Percentiles rank a stretch among this genome's conserved stretches.
These are phyloP conservation scores for Pristionchus exspectatus DNA, from an alignment of 2,888 invertebrate genomes.

Conservation along the genomic window DNA sequence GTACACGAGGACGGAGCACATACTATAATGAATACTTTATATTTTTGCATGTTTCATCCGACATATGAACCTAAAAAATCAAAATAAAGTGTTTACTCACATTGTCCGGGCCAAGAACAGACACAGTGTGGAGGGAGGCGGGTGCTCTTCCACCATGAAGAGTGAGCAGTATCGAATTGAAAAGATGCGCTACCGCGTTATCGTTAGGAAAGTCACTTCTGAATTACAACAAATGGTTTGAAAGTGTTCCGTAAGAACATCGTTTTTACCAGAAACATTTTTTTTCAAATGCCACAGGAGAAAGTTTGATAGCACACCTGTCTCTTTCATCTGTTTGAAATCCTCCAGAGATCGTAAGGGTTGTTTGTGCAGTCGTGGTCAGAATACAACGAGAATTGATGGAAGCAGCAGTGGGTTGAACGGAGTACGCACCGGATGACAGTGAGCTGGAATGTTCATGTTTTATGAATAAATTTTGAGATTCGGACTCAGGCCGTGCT, in stretches of 20 bases:
- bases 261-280: too few relatives aligned
- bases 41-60: neutral
- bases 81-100: neutral
- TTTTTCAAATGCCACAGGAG: neutral
- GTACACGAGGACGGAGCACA: slow-evolving; percentile 16
- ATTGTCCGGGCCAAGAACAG: slow-evolving; percentile 17
- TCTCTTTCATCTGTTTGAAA: slow-evolving; percentile 43
- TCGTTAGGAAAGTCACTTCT: slow-evolving; percentile 23
- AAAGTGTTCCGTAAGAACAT: neutral
- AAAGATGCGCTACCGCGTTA: slow-evolving; percentile 9
- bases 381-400: slow-evolving; percentile 5
- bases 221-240: neutral
- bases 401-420: neutral
- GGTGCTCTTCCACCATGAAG: neutral
- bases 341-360: slow-evolving; percentile 37
- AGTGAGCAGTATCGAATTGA: slow-evolving; percentile 33
- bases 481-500: neutral
- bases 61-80: neutral
- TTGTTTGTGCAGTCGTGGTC: slow-evolving; percentile 11
- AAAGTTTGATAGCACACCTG: neutral
- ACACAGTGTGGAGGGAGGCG: neutral
- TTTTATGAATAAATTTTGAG: neutral
- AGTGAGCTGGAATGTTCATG: neutral
- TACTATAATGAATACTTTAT: neutral
- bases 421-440: slow-evolving; percentile 1